Evolutionary conservation across 2,888 invertebrate species (phyloP), one percentile per base, ranked within the genome.

Genomic region (Lingula anatina): DNA sequence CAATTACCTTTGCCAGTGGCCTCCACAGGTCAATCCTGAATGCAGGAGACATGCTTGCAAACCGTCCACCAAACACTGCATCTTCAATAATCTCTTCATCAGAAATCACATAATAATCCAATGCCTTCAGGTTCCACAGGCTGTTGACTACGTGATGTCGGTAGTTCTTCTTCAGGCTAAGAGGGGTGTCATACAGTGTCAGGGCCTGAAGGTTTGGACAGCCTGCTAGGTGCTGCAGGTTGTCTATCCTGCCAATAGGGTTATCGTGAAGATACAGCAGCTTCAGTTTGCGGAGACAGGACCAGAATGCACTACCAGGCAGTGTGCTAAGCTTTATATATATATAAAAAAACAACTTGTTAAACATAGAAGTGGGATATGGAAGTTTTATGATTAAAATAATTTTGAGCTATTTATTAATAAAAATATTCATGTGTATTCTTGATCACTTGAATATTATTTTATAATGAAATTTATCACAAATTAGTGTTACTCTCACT

Each of bases 61-160:
- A 73, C 12, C 51, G 47, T 2, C 65, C 68, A 12, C 64, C 62
- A 56, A 75, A 73, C 28, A 62, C 53, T 2, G 75, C 71, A 62
- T 76, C 75, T 54, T 76, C 76, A 48, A 76, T 76, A 42, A 76
- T 75, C 56, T 76, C 76, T 50, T 76, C 75, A 57, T 76, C 76
- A 3, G 75, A 71, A 5, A 76, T 59, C 7, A 76, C 67, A 56
- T 68, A 57, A 39, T 61, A 52, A 50, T 76, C 76, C 15, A 76
- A 56, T 5, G 75, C 75, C 54, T 71, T 71, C 21, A 76, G 60
- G 3, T 70, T 60, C 68, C 67, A 70, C 25, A 76, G 62, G 47
- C 65, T 73, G 62, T 76, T 76, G 40, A 76, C 75, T 3, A 71
- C 70, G 56, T 74, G 73, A 48, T 76, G 75, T 26, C 76, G 61